These are phyloP conservation scores for Scotopteryx bipunctaria DNA, from an alignment of 2,888 invertebrate genomes.

Conservation along the genomic window DNA sequence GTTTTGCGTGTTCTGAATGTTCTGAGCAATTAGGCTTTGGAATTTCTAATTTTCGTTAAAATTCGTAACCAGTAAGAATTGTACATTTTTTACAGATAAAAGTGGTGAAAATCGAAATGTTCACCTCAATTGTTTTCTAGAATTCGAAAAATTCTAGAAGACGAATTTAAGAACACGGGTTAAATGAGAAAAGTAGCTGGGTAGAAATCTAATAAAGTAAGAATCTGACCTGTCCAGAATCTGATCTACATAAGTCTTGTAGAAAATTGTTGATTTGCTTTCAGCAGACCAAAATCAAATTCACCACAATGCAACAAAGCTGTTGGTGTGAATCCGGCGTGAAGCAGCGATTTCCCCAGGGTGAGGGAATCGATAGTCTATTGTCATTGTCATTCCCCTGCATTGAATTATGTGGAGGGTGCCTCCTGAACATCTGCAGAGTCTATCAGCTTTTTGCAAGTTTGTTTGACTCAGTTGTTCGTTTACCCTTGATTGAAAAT, in stretches of 20 bases:
- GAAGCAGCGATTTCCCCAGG: constrained; percentile 24
- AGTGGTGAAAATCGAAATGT: too few species aligned
- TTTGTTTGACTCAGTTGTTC: constrained; percentile 53
- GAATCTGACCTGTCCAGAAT: too few species aligned
- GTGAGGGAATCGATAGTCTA: constrained; percentile 63
- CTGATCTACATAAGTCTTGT: too few species aligned
- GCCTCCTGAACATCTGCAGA: constrained; percentile 67
- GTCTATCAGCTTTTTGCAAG: constrained; percentile 69
- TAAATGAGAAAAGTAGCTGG: not conserved
- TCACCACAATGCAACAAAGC: constrained; percentile 20
- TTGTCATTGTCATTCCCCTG: constrained; percentile 64
- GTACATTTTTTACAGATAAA: too few species aligned
- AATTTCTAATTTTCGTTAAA: too few species aligned
- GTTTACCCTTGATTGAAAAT: constrained; percentile 20
- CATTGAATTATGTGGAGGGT: constrained; percentile 74
- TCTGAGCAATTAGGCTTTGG: constrained; percentile 10
- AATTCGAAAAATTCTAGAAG: too few species aligned
- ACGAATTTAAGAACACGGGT: not conserved
- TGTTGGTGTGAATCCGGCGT: constrained; percentile 19
- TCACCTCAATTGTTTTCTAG: too few species aligned
- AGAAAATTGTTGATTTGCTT: too few species aligned
- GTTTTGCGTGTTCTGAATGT: constrained; percentile 30
- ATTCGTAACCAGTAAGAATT: too few species aligned
- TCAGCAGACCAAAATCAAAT: constrained; percentile 14
- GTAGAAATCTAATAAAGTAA: not conserved